Evolutionary conservation across 2,113 vertebrate genomes (phyloP).

Genomic region (Recurvirostra avosetta): DNA sequence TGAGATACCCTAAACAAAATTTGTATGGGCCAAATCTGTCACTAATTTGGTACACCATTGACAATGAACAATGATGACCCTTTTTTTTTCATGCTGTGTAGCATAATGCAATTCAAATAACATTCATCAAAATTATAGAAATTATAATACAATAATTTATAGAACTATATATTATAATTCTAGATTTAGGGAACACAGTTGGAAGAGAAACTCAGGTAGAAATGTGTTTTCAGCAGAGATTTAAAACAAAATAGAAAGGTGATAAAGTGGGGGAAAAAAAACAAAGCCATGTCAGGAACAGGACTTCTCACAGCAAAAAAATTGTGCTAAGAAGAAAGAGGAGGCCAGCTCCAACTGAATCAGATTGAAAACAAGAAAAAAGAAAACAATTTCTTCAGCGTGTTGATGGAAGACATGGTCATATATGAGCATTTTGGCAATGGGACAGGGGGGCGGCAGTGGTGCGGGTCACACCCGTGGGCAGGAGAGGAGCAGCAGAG

Average conservation of each 20-base stretch:
- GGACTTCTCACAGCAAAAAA: not conserved
- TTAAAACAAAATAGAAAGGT: not conserved
- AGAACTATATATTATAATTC: not conserved
- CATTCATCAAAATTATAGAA: not conserved
- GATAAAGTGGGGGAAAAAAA: not conserved
- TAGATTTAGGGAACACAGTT: not conserved
- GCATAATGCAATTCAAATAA: not conserved
- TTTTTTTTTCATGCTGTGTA: not conserved
- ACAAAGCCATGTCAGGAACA: not conserved
- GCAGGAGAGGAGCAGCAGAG: not conserved
- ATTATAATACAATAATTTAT: not conserved
- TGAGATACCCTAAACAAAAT: not conserved
- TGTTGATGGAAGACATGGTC: not conserved
- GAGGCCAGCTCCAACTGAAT: not conserved
- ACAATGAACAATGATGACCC: not conserved
- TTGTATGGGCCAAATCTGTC: not conserved
- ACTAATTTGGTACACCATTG: not conserved
- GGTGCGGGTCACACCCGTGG: fast-evolving
- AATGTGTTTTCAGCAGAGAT: not conserved
- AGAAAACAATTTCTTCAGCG: not conserved
- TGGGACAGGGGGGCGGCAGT: not conserved
- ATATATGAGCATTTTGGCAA: not conserved
- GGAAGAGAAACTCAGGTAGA: not conserved
- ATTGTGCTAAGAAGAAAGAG: not conserved
- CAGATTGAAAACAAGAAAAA: not conserved